Evolutionary conservation across 2,797 vertebrate species (phyloP).

Genomic region (Enteromius trimaculatus): DNA sequence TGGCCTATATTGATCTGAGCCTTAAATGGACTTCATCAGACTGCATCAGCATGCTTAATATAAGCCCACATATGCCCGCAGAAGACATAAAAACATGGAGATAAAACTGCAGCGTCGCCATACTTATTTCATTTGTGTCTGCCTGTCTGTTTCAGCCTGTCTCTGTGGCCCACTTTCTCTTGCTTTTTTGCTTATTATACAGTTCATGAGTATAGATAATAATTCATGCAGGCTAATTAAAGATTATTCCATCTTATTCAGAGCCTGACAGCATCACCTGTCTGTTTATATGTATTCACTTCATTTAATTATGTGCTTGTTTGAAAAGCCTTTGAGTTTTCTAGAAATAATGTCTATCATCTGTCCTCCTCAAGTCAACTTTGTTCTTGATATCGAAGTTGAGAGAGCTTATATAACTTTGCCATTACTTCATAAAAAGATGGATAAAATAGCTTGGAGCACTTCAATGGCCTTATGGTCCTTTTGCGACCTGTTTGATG

Average conservation of each 20-base stretch:
- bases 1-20: constrained; percentile 49
- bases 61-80: background rate
- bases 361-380: constrained; percentile 32
- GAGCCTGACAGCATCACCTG: constrained; percentile 36
- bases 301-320: background rate
- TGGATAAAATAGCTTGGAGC: background rate
- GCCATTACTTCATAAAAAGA: constrained; percentile 14
- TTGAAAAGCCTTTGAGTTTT: constrained; percentile 31
- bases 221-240: constrained; percentile 26
- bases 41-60: constrained; percentile 30
- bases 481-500: background rate
- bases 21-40: constrained; percentile 49
- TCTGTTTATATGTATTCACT: constrained; percentile 38
- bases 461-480: constrained; percentile 11
- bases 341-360: constrained; percentile 41
- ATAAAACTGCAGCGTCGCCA: background rate
- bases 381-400: constrained; percentile 27
- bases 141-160: background rate
- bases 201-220: constrained; percentile 13
- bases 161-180: background rate
- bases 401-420: constrained; percentile 38
- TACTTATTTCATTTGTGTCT: constrained; percentile 13
- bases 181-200: constrained; percentile 18
- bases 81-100: constrained; percentile 23
- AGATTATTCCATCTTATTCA: constrained; percentile 22